Conservation (phyloP, 2,888 invertebrate genomes). For the Uropetala carovei region DNA sequence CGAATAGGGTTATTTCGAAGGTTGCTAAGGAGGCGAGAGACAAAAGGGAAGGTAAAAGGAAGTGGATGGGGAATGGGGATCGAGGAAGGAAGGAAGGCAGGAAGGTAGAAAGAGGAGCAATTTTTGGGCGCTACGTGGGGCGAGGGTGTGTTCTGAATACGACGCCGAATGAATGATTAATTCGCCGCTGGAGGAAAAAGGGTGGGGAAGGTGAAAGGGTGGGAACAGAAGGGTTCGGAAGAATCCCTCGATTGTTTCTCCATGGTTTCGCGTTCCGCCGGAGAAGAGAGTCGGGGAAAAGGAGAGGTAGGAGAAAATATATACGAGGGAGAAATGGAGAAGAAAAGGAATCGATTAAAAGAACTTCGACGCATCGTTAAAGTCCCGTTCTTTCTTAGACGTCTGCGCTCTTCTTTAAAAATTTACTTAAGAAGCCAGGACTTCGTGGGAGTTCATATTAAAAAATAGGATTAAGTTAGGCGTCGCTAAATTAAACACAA, state of each 20-base stretch:
- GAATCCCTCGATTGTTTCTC: not conserved
- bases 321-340: no score
- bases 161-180: not conserved
- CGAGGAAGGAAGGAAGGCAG: not conserved
- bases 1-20: not conserved
- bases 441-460: no score
- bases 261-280: not conserved
- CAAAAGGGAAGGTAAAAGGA: not conserved
- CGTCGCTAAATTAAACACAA: no score
- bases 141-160: not conserved
- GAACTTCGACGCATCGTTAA: no score
- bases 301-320: not conserved
- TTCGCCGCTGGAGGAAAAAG: not conserved
- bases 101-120: not conserved
- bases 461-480: no score
- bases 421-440: no score
- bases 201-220: no score
- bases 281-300: not conserved
- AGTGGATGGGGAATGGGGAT: not conserved
- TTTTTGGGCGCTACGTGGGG: not conserved
- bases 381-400: no score
- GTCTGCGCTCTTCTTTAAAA: no score
- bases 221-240: no score
- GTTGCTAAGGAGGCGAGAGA: not conserved
- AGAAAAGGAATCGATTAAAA: no score